These are phyloP conservation scores for Stichopus chloronotus DNA, from an alignment of 35 echinoderm and acorn worm genomes.

Conservation along the genomic window DNA sequence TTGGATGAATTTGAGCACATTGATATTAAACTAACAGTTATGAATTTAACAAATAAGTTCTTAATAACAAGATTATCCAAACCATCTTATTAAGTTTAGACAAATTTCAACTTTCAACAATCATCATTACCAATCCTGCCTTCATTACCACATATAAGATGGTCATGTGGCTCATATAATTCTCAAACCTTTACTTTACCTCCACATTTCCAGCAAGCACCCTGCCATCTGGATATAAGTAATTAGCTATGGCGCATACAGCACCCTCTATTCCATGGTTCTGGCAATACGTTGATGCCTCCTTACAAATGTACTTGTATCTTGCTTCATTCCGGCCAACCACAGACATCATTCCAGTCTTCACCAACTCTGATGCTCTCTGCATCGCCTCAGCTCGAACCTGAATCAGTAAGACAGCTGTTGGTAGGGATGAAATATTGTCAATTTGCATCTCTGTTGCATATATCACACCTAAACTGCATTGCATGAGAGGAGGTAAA, in stretches of 20 bases:
- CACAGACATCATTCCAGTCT: constrained; percentile 89
- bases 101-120: too few species aligned
- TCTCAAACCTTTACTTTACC: constrained; percentile 38
- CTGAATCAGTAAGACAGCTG: constrained; percentile 90
- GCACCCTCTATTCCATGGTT: constrained; percentile 63
- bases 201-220: constrained; percentile 86
- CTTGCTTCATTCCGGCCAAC: constrained; percentile 55
- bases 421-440: neutral
- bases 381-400: constrained; percentile 96
- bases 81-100: too few species aligned
- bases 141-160: too few species aligned
- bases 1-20: too few species aligned
- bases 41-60: too few species aligned
- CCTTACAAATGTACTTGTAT: constrained; percentile 74
- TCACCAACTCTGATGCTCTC: constrained; percentile 76
- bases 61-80: too few species aligned
- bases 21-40: too few species aligned
- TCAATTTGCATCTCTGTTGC: too few species aligned
- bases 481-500: too few species aligned
- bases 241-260: constrained; percentile 82
- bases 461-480: too few species aligned
- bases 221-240: constrained; percentile 83
- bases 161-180: too few species aligned
- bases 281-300: constrained; percentile 76
- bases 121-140: too few species aligned